Percentiles rank a stretch among this genome's conserved stretches.
These are phyloP conservation scores for Coleophora deauratella DNA, from an alignment of 2,888 invertebrate genomes.

Conservation along the genomic window DNA sequence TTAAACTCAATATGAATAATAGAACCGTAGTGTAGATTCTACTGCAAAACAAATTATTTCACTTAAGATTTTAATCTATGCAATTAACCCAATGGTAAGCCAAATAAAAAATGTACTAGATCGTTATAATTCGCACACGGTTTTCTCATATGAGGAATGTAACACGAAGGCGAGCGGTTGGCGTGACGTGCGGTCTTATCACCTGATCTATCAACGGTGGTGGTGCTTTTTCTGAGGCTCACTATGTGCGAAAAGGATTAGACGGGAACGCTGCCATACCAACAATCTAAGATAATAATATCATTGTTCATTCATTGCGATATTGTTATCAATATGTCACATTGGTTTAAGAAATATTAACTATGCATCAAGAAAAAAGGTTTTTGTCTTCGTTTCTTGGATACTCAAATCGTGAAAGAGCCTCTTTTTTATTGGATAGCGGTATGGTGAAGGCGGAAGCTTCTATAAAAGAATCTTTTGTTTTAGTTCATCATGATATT, in stretches of 20 bases:
- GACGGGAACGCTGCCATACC: constrained; percentile 21
- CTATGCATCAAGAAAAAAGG: too few species aligned
- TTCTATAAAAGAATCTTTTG: too few species aligned
- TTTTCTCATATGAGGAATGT: constrained; percentile 41
- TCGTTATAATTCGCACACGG: constrained; percentile 39
- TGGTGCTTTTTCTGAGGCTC: constrained; percentile 38
- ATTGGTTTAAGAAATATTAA: too few species aligned
- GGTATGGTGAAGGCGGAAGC: too few species aligned
- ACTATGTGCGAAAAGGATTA: constrained; percentile 40
- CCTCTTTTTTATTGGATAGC: too few species aligned
- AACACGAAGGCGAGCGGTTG: constrained; percentile 20
- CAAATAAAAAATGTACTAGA: constrained; percentile 36
- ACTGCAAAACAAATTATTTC: constrained; percentile 46
- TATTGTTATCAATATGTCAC: too few species aligned
- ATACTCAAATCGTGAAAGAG: too few species aligned
- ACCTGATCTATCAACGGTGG: constrained; percentile 38
- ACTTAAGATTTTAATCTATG: constrained; percentile 38
- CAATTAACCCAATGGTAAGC: constrained; percentile 42
- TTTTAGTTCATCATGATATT: too few species aligned
- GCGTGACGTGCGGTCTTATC: constrained; percentile 45
- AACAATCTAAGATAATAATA: constrained; percentile 15
- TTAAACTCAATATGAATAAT: too few species aligned
- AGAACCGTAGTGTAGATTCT: too few species aligned
- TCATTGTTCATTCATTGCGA: too few species aligned
- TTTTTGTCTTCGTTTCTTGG: too few species aligned